Evolutionary conservation across 2,888 invertebrate genomes (phyloP), one percentile per base, ranked within the genome.

Genomic region (Andrena flavipes): DNA sequence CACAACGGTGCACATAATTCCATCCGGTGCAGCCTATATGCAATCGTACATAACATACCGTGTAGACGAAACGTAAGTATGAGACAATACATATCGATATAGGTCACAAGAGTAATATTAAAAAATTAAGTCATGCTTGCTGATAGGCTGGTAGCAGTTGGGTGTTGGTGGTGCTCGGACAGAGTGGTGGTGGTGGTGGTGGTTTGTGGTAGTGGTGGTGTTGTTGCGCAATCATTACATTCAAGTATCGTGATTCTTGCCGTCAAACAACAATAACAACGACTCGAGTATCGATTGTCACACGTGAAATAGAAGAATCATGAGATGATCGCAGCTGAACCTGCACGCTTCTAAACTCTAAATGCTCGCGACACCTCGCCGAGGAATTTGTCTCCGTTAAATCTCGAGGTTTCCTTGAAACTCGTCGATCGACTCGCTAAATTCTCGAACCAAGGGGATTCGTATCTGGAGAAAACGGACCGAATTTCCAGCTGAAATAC

Each of bases 151-250:
- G 88, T 90, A 92, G 92, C 93, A 91, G 86, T 92, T 88, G 92
- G 92, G 92, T 93, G 93, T 93, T 92, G 90, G 91, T 92, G 91
- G 92, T 93, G 93, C 93, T 92, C 93, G 93, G 92, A 93, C 91
- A 93, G 91, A 81, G 86, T 80, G 86, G 88, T 84, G 78, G 88
- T 87, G 76, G 77, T 75, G 63, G 73, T 87, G 76, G 87, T 88
- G 74, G 89, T 84, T 42, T 72, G 86, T 88, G 80, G 86, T 85
- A 73, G 82, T 85, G 84, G 77, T 65, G 69, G 77, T 86, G 76
- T 87, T 81, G 80, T 86, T 84, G 86, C 80, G 85, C 65, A 26
- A 64, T 87, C 81, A 82, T 76, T 16, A 65, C 60, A 77, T 56
- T 69, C 69, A 59, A 68, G 64, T 80, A 51, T 30, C 35, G 29